phyloP scores from a whole-genome alignment of 1,140 invertebrate species.

The Rhopalosiphum padi region DNA sequence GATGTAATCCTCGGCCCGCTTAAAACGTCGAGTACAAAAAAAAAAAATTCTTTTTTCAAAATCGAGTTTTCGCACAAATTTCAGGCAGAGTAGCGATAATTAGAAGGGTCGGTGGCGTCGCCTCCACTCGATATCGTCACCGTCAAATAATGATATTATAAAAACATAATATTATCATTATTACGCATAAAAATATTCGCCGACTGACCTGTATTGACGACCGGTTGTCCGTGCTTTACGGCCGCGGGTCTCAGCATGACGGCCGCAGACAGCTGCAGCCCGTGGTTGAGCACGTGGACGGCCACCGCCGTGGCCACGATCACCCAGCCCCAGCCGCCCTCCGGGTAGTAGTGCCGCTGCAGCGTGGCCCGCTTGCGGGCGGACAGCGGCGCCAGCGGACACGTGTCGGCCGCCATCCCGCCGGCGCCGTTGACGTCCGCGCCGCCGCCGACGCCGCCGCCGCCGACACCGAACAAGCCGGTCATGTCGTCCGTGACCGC shows the following conservation, averaged over 20 bases:
- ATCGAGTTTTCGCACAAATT: too few species aligned
- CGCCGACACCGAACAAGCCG: not conserved
- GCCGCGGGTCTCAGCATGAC: slow-evolving; percentile 57
- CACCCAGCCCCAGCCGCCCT: slow-evolving; percentile 73
- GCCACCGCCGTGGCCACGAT: slow-evolving; percentile 67
- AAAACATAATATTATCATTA: too few species aligned
- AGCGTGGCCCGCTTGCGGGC: slow-evolving; percentile 64
- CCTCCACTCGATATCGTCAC: too few species aligned
- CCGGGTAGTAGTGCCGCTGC: slow-evolving; percentile 69
- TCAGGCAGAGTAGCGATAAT: too few species aligned
- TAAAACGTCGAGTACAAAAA: too few species aligned
- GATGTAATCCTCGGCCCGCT: too few species aligned
- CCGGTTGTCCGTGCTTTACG: slow-evolving; percentile 43
- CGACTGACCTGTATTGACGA: slow-evolving; percentile 59
- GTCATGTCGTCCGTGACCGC: slow-evolving; percentile 37
- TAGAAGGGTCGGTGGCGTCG: too few species aligned
- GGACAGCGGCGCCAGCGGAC: slow-evolving; percentile 60
- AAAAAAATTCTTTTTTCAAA: too few species aligned
- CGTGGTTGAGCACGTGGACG: slow-evolving; percentile 66
- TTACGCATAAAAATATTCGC: not conserved
- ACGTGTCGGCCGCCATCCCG: not conserved
- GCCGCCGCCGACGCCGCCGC: not conserved
- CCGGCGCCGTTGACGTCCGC: not conserved
- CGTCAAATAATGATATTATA: too few species aligned
- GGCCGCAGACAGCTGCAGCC: slow-evolving; percentile 64